These are phyloP conservation scores for Hemibagrus guttatus DNA, from an alignment of 2,797 vertebrate genomes.

Conservation along the genomic window DNA sequence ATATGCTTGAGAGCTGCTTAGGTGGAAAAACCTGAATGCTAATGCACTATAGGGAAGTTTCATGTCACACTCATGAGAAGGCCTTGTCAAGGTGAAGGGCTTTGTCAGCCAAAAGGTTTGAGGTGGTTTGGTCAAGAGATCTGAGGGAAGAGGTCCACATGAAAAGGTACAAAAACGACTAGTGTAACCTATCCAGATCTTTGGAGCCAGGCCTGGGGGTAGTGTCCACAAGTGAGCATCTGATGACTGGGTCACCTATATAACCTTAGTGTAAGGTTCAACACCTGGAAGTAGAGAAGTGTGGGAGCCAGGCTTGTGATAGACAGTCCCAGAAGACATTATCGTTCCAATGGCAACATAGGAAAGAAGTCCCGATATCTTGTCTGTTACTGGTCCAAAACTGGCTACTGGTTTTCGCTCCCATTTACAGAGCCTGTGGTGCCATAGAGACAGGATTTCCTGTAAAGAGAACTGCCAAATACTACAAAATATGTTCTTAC, in stretches of 20 bases:
- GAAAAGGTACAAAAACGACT: background rate
- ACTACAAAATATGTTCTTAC: background rate
- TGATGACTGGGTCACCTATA: background rate
- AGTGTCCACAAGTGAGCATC: too few relatives aligned
- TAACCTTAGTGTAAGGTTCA: background rate
- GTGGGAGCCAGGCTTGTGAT: background rate
- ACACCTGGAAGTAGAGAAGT: background rate
- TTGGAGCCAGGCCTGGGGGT: background rate
- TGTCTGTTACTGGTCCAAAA: background rate
- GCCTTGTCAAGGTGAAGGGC: background rate
- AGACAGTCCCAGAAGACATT: background rate
- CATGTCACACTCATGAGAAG: background rate
- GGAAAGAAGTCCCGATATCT: background rate
- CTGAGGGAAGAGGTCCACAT: background rate
- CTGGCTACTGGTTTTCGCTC: background rate
- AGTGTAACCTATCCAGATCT: background rate
- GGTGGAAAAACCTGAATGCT: background rate
- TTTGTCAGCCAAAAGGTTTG: background rate
- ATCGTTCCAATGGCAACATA: background rate
- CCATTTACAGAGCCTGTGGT: background rate
- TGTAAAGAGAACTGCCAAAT: background rate
- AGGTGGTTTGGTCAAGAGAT: background rate
- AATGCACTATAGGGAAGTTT: background rate
- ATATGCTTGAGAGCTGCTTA: background rate
- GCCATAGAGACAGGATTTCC: background rate